Percentiles rank a stretch among this genome's conserved stretches.
phyloP scores from a whole-genome alignment of 2,113 vertebrate species.

The Phalacrocorax brasilianus region DNA sequence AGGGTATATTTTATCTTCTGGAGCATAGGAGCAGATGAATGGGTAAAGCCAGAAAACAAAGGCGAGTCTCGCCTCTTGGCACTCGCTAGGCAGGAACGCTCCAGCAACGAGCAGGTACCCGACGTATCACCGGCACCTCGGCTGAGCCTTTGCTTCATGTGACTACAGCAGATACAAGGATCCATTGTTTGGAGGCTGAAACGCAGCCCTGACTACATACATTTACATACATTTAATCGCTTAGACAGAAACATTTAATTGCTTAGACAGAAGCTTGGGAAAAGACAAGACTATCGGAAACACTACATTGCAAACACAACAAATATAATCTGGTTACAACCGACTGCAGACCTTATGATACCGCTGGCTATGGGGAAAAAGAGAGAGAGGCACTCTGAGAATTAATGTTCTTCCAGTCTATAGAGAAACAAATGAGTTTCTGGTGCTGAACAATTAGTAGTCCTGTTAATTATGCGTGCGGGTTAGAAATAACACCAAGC shows the following conservation, averaged over 20 bases:
- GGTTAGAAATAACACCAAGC: constrained; percentile 66
- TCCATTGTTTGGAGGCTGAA: not conserved
- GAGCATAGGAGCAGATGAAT: fast-evolving
- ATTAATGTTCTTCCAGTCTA: constrained; percentile 69
- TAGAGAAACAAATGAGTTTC: constrained; percentile 74
- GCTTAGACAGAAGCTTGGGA: constrained; percentile 40
- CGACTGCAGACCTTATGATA: constrained; percentile 45
- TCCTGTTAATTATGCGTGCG: constrained; percentile 68
- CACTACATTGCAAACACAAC: not conserved
- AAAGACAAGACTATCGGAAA: constrained; percentile 3
- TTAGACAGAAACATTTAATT: not conserved
- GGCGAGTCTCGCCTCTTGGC: not conserved
- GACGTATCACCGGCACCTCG: not conserved
- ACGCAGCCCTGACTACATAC: not conserved
- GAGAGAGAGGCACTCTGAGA: constrained; percentile 39
- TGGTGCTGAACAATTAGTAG: constrained; percentile 74
- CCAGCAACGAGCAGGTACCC: not conserved
- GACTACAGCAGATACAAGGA: constrained; percentile 19
- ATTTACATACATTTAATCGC: not conserved
- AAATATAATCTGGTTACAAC: constrained; percentile 59
- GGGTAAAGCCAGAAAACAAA: not conserved
- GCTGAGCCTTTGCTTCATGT: not conserved
- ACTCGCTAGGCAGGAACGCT: not conserved
- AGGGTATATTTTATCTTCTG: not conserved
- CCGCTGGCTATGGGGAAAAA: constrained; percentile 4